Percentiles rank a stretch among this genome's conserved stretches.
Evolutionary conservation across 2,797 vertebrate species (phyloP).

Genomic region (Notamacropus eugenii): DNA sequence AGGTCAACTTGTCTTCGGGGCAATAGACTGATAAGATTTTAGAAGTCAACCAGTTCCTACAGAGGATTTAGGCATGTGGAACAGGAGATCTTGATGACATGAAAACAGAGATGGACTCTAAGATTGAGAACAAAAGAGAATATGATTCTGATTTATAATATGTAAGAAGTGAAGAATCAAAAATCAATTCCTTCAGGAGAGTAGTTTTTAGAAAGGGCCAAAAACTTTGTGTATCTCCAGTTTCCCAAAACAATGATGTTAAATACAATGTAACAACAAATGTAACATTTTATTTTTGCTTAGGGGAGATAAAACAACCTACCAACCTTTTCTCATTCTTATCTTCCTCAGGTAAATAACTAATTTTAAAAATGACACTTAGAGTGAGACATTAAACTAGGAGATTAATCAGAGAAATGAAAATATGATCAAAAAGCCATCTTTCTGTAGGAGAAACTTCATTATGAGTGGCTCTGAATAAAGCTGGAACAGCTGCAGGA

Average conservation of each 20-base stretch:
- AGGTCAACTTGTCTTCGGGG: slow-evolving; percentile 74
- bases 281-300: slow-evolving; percentile 11
- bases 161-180: slow-evolving; percentile 61
- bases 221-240: slow-evolving; percentile 47
- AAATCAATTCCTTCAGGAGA: slow-evolving; percentile 67
- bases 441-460: slow-evolving; percentile 44
- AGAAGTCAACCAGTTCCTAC: slow-evolving; percentile 77
- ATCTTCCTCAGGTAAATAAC: slow-evolving; percentile 25
- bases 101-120: slow-evolving; percentile 56
- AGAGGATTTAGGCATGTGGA: slow-evolving; percentile 73
- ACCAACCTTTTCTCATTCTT: neutral
- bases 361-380: slow-evolving; percentile 15
- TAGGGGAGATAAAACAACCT: neutral
- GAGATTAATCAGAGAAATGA: slow-evolving; percentile 43
- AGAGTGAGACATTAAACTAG: neutral
- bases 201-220: slow-evolving; percentile 9
- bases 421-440: slow-evolving; percentile 25
- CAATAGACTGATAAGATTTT: slow-evolving; percentile 79
- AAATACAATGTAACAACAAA: slow-evolving; percentile 62
- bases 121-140: slow-evolving; percentile 73
- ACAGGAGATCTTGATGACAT: neutral
- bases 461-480: neutral
- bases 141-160: slow-evolving; percentile 58
- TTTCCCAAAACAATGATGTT: slow-evolving; percentile 65
- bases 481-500: slow-evolving; percentile 17